Percentiles rank a stretch among this genome's conserved stretches.
These are phyloP conservation scores for Diloba caeruleocephala DNA, from an alignment of 2,888 invertebrate species.

Conservation along the genomic window DNA sequence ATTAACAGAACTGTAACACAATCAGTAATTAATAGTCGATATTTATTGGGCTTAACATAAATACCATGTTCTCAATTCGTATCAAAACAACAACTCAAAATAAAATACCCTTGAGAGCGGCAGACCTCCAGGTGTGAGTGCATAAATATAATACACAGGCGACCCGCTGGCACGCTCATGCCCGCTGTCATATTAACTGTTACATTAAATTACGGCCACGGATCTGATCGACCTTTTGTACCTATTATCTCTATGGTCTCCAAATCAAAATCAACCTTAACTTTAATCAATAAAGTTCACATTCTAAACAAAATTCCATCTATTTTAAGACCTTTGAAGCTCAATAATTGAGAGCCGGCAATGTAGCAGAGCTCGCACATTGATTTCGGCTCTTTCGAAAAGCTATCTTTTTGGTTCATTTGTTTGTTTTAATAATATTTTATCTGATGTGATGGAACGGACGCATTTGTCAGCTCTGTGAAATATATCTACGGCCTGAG, in stretches of 20 bases:
- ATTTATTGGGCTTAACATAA: conserved; percentile 83
- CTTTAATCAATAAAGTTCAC: conserved; percentile 9
- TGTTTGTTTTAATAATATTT: conserved; percentile 90
- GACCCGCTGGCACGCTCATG: conserved; percentile 88
- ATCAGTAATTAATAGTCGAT: conserved; percentile 86
- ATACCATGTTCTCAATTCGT: conserved; percentile 81
- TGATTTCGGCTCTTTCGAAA: conserved; percentile 88
- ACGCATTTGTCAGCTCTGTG: conserved; percentile 86
- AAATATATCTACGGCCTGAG: conserved; percentile 81
- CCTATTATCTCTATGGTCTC: conserved; percentile 70
- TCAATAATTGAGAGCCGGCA: conserved; percentile 61
- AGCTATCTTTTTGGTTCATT: conserved; percentile 86
- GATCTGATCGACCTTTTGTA: conserved; percentile 79
- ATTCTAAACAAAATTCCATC: conserved; percentile 24
- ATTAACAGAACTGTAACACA: conserved; percentile 85
- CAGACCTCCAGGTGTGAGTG: conserved; percentile 88
- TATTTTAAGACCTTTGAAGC: conserved; percentile 56
- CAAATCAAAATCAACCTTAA: conserved; percentile 59
- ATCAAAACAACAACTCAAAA: conserved; percentile 81
- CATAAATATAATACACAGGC: conserved; percentile 86
- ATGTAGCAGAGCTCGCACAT: conserved; percentile 85
- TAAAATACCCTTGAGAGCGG: conserved; percentile 76
- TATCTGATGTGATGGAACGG: conserved; percentile 87
- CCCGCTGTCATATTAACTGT: conserved; percentile 89
- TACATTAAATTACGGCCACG: conserved; percentile 88